Conservation (phyloP, 2,888 invertebrate species). For the Lissonota sp. region DNA sequence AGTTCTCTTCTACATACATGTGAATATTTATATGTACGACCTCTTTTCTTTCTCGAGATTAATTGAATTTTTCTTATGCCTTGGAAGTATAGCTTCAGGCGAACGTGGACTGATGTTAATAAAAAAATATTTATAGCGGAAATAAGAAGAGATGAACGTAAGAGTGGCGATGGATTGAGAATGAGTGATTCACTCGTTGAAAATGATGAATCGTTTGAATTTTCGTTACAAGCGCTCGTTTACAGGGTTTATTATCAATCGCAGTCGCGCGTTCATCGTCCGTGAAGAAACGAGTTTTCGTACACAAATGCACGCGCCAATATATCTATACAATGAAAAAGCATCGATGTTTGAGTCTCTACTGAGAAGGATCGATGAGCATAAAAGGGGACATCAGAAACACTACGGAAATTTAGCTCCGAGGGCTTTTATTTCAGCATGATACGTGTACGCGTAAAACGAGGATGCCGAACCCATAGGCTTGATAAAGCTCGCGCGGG, state of each 20-base stretch:
- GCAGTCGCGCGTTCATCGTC: slow-evolving; percentile 53
- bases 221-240: slow-evolving; percentile 65
- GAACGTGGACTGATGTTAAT: slow-evolving; percentile 1
- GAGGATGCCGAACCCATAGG: slow-evolving; percentile 9
- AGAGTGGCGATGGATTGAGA: slow-evolving; percentile 25
- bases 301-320: background rate
- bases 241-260: slow-evolving; percentile 53
- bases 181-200: slow-evolving; percentile 61
- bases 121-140: background rate
- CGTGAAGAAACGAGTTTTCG: background rate
- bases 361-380: slow-evolving; percentile 35
- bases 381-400: slow-evolving; percentile 1
- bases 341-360: slow-evolving; percentile 31
- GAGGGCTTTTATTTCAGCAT: slow-evolving; percentile 25
- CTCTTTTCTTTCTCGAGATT: too few relatives aligned
- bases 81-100: background rate
- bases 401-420: slow-evolving; percentile 40
- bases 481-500: slow-evolving; percentile 20
- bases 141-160: background rate
- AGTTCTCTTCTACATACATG: slow-evolving; percentile 16
- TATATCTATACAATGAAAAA: slow-evolving; percentile 12
- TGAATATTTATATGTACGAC: background rate
- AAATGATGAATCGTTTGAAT: slow-evolving; percentile 65
- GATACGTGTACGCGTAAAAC: background rate
- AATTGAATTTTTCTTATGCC: too few relatives aligned